phyloP scores from a whole-genome alignment of 2,888 invertebrate species.

The Phortica okadai region DNA sequence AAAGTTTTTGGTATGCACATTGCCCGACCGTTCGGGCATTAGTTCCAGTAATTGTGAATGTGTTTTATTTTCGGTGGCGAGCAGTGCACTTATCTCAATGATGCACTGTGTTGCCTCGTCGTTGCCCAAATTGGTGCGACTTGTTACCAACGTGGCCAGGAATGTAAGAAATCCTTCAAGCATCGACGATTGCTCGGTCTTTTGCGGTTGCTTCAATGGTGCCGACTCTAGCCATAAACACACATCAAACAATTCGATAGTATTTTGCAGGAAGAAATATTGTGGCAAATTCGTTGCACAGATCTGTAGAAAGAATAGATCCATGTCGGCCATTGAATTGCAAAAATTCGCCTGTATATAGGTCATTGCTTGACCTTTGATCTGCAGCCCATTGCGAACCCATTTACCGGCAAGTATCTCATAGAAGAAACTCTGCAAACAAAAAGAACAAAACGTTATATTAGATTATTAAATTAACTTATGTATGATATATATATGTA shows the following conservation, averaged over 20 bases:
- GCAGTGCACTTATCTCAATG: conserved; percentile 93
- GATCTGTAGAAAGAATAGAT: conserved; percentile 95
- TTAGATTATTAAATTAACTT: not conserved
- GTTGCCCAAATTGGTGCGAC: conserved; percentile 87
- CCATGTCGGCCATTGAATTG: conserved; percentile 98
- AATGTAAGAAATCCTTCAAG: conserved; percentile 94
- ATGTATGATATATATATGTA: not conserved
- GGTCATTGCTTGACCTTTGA: conserved; percentile 99
- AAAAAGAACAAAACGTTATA: conserved; percentile 15
- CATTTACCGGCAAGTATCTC: conserved; percentile 96
- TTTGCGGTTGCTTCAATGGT: conserved; percentile 82
- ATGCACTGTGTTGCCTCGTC: conserved; percentile 84
- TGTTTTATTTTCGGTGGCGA: conserved; percentile 96
- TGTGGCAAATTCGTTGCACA: conserved; percentile 92
- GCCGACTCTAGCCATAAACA: conserved; percentile 90
- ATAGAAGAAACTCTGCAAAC: conserved; percentile 90
- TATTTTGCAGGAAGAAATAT: conserved; percentile 89
- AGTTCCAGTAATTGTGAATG: conserved; percentile 96
- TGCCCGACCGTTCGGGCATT: conserved; percentile 97
- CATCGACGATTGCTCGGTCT: conserved; percentile 93
- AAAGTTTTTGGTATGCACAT: conserved; percentile 91
- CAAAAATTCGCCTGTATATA: conserved; percentile 99
- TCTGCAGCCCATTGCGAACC: conserved; percentile 97
- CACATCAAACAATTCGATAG: conserved; percentile 94
- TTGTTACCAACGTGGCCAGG: conserved; percentile 90